Evolutionary conservation across 2,797 vertebrate genomes (phyloP).

Genomic region (Salmo trutta): DNA sequence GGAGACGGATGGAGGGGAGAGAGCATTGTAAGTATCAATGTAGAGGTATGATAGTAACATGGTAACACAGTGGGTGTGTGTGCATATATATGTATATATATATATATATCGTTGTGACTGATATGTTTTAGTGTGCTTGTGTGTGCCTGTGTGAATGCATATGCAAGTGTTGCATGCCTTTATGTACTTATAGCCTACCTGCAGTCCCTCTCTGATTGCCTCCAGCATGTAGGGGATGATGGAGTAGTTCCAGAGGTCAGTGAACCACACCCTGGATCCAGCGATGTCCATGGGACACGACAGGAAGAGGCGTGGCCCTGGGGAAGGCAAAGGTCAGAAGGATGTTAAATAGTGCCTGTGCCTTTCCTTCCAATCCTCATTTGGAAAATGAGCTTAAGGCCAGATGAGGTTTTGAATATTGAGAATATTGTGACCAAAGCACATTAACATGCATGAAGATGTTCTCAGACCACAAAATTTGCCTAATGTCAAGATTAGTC

Average conservation of each 20-base stretch:
- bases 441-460: neutral
- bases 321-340: neutral
- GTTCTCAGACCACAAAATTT: too few species aligned
- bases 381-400: neutral
- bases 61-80: neutral
- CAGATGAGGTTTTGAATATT: neutral
- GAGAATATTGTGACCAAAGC: too few species aligned
- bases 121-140: neutral
- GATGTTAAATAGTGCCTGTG: too few species aligned
- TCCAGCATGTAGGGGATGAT: constrained; percentile 97
- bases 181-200: constrained; percentile 73
- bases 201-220: constrained; percentile 92
- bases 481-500: too few species aligned
- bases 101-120: too few species aligned
- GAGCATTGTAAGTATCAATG: constrained; percentile 7
- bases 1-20: neutral
- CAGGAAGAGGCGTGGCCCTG: constrained; percentile 95
- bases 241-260: constrained; percentile 98
- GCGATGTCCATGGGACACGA: constrained; percentile 97
- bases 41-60: neutral
- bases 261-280: constrained; percentile 97
- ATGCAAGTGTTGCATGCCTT: neutral
- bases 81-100: too few species aligned
- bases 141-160: neutral
- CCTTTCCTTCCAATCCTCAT: too few species aligned